Base-by-base conservation (phyloP, 2,888 invertebrate genomes). In the Halocaridina rubra region DNA sequence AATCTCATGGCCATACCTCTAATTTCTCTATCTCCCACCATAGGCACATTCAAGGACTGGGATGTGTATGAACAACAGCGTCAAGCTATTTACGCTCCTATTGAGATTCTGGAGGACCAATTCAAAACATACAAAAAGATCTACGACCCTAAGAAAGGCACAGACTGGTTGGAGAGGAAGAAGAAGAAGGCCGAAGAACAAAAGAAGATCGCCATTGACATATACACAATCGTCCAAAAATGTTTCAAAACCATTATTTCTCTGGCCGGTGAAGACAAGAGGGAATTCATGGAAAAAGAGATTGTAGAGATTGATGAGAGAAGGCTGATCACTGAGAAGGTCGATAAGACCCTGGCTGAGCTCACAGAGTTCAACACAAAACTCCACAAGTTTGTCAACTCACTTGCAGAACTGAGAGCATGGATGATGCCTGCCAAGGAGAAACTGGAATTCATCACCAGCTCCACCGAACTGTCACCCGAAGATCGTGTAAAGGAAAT, bases 401-500 rank as follows among this genome's bases (percentile, higher is more conserved):
- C 59, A 13, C 46, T 88, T 84, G 88, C 78, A 0, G 84, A 74
- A 39, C 59, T 88, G 39, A 75, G 82, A 1, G 86, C 88, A 33
- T 88, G 88, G 88, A 88, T 88, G 88, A 84, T 86, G 77, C 88
- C 88, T 10, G 86, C 88, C 32, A 39, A 53, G 10, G 88, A 88
- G 79, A 88, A 88, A 53, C 84, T 88, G 57, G 80, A 81, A 57
- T 88, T 84, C 53, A 84, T 88, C 86, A 86, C 84, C 53, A 71
- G 80, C 5, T 84, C 86, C n/a, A 61, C 59, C 19, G 88, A 88
- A 1, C 80, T 88, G 24, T 85, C 88, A 5, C 88, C 88, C 13
- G 88, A 88, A 61, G 88, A 88, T 67, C 86, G 88, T n/a, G 88
- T 88, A 61, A 88, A 88, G 59, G 88, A 88, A 46, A 88, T 88